These are phyloP conservation scores for Agriopis leucophaearia DNA, from an alignment of 2,888 invertebrate genomes.

Conservation along the genomic window DNA sequence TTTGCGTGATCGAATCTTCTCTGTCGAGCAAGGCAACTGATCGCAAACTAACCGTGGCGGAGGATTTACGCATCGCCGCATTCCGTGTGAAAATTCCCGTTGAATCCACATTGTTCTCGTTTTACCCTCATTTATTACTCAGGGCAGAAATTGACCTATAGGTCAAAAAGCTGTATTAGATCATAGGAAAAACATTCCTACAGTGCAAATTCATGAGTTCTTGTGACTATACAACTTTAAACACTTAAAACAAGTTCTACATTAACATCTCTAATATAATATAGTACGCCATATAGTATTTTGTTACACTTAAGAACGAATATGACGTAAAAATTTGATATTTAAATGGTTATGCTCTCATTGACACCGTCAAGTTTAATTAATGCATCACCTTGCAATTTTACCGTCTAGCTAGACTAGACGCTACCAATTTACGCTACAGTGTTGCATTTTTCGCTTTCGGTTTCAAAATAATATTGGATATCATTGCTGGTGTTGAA, in stretches of 20 bases:
- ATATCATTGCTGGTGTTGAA: conserved; percentile 61
- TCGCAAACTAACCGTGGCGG: conserved; percentile 76
- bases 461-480: conserved; percentile 66
- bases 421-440: conserved; percentile 53
- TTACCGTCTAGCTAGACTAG: conserved; percentile 71
- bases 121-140: conserved; percentile 69
- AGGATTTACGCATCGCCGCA: conserved; percentile 75
- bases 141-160: conserved; percentile 47
- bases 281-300: no score
- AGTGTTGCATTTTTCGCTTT: conserved; percentile 54
- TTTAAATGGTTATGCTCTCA: conserved; percentile 55
- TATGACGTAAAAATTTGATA: conserved; percentile 4
- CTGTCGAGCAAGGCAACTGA: conserved; percentile 62
- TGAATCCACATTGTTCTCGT: conserved; percentile 72
- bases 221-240: background rate
- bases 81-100: conserved; percentile 78
- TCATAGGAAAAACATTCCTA: background rate
- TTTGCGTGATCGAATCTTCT: conserved; percentile 66
- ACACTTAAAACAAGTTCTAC: background rate
- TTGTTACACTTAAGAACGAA: background rate
- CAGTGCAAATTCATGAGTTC: background rate
- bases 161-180: conserved; percentile 37
- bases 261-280: no score
- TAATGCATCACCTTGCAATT: conserved; percentile 68
- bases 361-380: conserved; percentile 66